Base-by-base conservation (phyloP, 2,113 vertebrate genomes). In the Phocoena phocoena region DNA sequence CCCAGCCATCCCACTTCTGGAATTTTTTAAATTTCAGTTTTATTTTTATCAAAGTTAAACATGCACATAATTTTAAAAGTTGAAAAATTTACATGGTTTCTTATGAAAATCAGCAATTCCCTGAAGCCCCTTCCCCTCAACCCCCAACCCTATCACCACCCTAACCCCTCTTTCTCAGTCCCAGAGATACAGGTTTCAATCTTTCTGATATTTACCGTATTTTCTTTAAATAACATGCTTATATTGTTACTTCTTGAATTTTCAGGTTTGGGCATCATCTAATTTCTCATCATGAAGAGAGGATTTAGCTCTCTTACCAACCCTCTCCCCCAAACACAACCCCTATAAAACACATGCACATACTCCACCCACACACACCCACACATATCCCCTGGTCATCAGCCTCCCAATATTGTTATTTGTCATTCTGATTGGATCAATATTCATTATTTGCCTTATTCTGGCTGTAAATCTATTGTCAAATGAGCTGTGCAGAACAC, bases 21-120 rank as follows among this genome's bases (percentile, higher is more conserved):
- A 82, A 86, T 70, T 79, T 88, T 93, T 58, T 12, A 36, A 76
- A 86, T 89, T 95, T 92, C 36, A 31, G 44, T 89, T 91, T 93
- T 47, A 84, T 67, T 87, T 96, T 95, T 44, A 90, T 87, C 65
- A 44, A 88, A 90, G 47, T 77, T 96, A 73, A 70, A 58, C 47
- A 33, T 81, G 63, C 63, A 85, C 31, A 63, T 76, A 20, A 67
- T 82, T 93, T 91, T 80, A 80, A 86, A 93, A 60, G 60, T 60
- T 47, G 53, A 63, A 88, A 84, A 80, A 50, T 85, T 85, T 65
- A 25, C 67, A 41, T 77, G 26, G 44, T 70, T 80, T 80, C 9
- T 89, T 85, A 88, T 18, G 63, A 86, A 97, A 95, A 77, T 82
- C 55, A 81, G 44, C 67, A 62, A 47, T 92, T 77, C 76, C 68